Conservation (phyloP, 2,113 vertebrate genomes). For the Oenanthe melanoleuca region DNA sequence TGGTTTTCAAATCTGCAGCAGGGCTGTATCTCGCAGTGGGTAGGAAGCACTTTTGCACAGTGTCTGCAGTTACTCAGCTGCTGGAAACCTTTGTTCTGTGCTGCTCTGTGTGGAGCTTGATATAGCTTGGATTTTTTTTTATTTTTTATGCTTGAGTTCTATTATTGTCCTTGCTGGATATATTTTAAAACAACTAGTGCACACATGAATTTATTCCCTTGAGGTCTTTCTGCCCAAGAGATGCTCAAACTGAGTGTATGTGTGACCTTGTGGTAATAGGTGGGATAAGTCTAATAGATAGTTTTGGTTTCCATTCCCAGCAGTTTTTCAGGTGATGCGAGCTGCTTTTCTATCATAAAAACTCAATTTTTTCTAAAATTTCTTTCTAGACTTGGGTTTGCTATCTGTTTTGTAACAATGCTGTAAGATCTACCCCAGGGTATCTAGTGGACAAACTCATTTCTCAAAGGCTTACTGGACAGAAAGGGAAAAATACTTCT, state of each 20-base stretch:
- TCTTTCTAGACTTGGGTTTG: neutral
- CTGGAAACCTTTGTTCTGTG: slow-evolving; percentile 13
- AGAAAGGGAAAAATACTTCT: neutral
- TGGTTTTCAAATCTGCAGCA: neutral
- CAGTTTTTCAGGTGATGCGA: neutral
- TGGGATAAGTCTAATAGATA: neutral
- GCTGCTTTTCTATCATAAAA: neutral
- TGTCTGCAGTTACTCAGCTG: slow-evolving; percentile 10
- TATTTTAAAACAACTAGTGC: neutral
- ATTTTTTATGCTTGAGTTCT: neutral
- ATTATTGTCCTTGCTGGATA: neutral
- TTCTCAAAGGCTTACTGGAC: neutral
- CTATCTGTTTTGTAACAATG: neutral
- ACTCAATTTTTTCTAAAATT: neutral
- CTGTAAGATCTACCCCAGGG: neutral
- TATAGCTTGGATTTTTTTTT: neutral
- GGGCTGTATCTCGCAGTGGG: neutral
- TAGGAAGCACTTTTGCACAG: neutral
- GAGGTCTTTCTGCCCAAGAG: neutral
- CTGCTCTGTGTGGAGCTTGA: neutral
- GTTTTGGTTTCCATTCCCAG: neutral
- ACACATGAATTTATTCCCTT: neutral
- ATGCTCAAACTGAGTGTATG: neutral
- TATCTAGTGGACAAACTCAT: neutral
- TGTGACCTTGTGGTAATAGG: neutral